Evolutionary conservation across 2,113 vertebrate genomes (phyloP).

Genomic region (Cepphus grylle): DNA sequence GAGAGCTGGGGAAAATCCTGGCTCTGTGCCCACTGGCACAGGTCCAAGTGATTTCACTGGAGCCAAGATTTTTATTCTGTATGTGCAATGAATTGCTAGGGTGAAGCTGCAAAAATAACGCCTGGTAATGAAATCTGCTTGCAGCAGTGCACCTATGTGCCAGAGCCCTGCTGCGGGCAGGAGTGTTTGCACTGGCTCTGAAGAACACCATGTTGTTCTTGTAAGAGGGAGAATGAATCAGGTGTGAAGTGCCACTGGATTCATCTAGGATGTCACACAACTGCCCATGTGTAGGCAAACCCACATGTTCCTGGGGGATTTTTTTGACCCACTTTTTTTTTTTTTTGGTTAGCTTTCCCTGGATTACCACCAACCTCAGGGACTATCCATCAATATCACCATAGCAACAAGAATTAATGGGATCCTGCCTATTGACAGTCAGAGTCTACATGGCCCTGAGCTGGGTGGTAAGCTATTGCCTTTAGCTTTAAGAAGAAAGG

Average conservation of each 20-base stretch:
- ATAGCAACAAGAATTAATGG: constrained; percentile 49
- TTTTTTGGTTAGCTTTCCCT: background rate
- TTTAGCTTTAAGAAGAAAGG: background rate
- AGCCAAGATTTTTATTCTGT: background rate
- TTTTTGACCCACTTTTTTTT: background rate
- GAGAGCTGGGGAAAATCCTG: constrained; percentile 2
- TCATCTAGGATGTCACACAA: background rate
- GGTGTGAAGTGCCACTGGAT: background rate
- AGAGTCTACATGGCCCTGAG: background rate
- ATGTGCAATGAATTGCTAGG: background rate
- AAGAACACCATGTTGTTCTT: rapidly evolving
- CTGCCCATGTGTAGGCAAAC: background rate
- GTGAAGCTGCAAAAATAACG: constrained; percentile 37
- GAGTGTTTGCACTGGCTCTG: background rate
- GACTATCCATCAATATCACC: constrained; percentile 49
- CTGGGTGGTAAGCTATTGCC: background rate
- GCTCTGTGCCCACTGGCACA: background rate
- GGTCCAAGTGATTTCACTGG: background rate
- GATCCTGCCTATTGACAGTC: constrained; percentile 11
- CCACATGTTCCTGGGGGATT: background rate
- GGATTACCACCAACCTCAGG: background rate
- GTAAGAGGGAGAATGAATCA: background rate
- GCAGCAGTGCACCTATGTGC: background rate
- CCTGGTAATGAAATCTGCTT: background rate
- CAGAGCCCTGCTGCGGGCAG: background rate